Conservation (phyloP, 2,888 invertebrate species). For the Strigamia crassipes region DNA sequence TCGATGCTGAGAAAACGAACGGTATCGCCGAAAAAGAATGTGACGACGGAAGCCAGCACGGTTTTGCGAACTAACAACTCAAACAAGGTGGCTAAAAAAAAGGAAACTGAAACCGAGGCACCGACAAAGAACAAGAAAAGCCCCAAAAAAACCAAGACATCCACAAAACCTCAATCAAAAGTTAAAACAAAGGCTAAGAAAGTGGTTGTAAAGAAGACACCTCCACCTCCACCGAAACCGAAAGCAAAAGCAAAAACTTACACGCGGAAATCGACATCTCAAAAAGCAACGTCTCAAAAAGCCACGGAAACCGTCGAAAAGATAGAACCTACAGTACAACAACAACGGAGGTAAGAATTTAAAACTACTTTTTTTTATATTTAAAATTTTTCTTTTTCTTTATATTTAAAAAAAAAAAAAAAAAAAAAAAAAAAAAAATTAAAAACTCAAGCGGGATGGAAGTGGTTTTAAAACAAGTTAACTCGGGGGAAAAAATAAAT, state of each 20-base stretch:
- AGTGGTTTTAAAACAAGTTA: not conserved
- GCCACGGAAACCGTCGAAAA: not conserved
- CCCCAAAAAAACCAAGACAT: not conserved
- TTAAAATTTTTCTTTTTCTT: not conserved
- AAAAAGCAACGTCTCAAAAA: not conserved
- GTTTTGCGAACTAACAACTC: not conserved
- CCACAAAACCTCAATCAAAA: not conserved
- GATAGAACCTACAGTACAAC: not conserved
- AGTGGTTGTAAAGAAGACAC: not conserved
- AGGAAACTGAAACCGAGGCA: not conserved
- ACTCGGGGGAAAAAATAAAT: not conserved
- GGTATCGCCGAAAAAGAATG: not conserved
- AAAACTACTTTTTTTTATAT: not conserved
- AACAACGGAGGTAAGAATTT: not conserved
- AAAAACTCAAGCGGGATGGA: not conserved
- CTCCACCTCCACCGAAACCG: too few relatives aligned
- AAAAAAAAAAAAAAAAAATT: too few relatives aligned
- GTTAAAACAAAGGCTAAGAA: constrained; percentile 26
- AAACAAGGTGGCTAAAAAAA: not conserved
- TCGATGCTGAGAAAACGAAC: not conserved
- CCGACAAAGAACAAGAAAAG: not conserved
- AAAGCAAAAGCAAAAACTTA: not conserved
- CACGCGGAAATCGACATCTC: not conserved
- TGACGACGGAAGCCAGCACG: not conserved
- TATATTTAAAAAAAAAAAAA: too few relatives aligned